Evolutionary conservation across 1,140 invertebrate species (phyloP), one percentile per base, ranked within the genome.

Genomic region (Hermatobates lingyangjiaoensis): DNA sequence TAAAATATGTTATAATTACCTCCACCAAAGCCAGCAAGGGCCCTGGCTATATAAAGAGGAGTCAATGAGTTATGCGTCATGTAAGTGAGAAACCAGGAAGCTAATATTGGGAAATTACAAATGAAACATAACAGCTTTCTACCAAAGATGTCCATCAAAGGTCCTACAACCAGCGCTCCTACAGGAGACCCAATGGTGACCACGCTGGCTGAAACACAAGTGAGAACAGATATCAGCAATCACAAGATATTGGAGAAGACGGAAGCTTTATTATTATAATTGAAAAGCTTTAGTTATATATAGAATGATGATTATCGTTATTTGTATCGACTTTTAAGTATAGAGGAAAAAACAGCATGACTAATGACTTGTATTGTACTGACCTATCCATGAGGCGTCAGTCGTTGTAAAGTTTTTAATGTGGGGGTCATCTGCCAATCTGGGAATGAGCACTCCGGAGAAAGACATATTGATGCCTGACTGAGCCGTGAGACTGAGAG

Each of bases 91-190:
- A 74, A 55, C 74, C 76, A 81, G n/a, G 76, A 72, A 38, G 70
- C 48, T 2, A 73, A 58, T 48, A 71, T 72, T 0, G 76, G 74
- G 5, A 79, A 5, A n/a, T 68, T 70, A 1, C 70, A 66, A 0
- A 74, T 30, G 15, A 77, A 61, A 28, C 75, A 68, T 1, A 75
- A 63, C 39, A 52, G 62, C 63, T 74, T 80, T 3, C 80, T 61
- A 1, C 81, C 81, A 58, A 73, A 71, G 58, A 64, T 68, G 59
- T 83, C 79, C 67, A 81, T 76, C n/a, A 76, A 53, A 27, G 70
- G 72, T 2, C 76, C 71, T 26, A 68, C 63, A 3, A 69, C 48
- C 0, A 74, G 50, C 0, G 73, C 67, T 25, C 74, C 74, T 28
- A 75, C 49, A 2, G 74, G 74, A 1, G 71, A 60, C 0, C 68